Percentiles rank a stretch among this genome's conserved stretches.
Evolutionary conservation across 2,888 invertebrate genomes (phyloP).

Genomic region (Drosophila neonasuta): DNA sequence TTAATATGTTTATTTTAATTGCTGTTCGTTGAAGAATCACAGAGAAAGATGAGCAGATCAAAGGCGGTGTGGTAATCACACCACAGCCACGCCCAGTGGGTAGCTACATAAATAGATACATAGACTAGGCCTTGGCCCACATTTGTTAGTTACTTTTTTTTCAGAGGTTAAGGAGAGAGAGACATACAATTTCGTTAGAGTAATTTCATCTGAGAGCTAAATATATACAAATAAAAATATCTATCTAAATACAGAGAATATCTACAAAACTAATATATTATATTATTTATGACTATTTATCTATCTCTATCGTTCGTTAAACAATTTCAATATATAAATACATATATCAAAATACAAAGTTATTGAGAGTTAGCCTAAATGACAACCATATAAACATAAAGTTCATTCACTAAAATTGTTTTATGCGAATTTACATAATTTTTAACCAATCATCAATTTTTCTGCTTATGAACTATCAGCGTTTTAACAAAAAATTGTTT

Average conservation of each 20-base stretch:
- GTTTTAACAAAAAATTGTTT: constrained; percentile 57
- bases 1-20: constrained; percentile 60
- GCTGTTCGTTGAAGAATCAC: constrained; percentile 61
- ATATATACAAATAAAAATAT: constrained; percentile 34
- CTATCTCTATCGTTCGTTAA: constrained; percentile 65
- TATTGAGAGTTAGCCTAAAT: constrained; percentile 71
- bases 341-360: constrained; percentile 51
- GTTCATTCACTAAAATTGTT: constrained; percentile 68
- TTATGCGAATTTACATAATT: constrained; percentile 60
- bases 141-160: constrained; percentile 48
- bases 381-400: constrained; percentile 30
- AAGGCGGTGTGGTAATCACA: constrained; percentile 18
- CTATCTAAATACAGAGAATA: constrained; percentile 22
- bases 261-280: constrained; percentile 27
- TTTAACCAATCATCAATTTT: constrained; percentile 43
- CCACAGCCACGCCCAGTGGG: constrained; percentile 41
- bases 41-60: constrained; percentile 32
- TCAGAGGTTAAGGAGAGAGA: constrained; percentile 56
- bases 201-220: constrained; percentile 68
- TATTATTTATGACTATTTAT: constrained; percentile 34
- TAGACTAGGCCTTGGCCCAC: constrained; percentile 51
- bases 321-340: constrained; percentile 48
- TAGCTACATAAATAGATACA: constrained; percentile 23
- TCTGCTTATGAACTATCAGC: constrained; percentile 54
- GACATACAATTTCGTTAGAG: constrained; percentile 46